Percentiles rank a stretch among this genome's conserved stretches.
Conservation (phyloP, 2,888 invertebrate genomes). For the Tipula helvola region DNA sequence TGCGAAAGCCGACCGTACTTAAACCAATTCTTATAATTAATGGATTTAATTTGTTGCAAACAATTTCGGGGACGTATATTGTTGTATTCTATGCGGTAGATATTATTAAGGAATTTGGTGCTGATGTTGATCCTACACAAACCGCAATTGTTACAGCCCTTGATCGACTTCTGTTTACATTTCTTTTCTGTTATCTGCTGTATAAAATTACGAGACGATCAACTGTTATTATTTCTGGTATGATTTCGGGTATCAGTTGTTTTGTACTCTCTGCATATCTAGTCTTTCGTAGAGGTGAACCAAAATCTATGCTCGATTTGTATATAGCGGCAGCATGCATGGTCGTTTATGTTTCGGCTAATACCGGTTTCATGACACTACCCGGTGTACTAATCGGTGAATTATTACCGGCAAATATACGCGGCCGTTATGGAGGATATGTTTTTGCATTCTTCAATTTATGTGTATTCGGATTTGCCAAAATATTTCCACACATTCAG, state of each 20-base stretch:
- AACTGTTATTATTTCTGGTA: conserved; percentile 53
- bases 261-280: conserved; percentile 44
- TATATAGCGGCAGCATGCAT: conserved; percentile 40
- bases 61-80: conserved; percentile 61
- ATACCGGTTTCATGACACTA: conserved; percentile 62
- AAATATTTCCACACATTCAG: conserved; percentile 53
- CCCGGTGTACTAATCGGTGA: conserved; percentile 67
- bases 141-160: conserved; percentile 59
- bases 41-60: conserved; percentile 58
- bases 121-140: conserved; percentile 37
- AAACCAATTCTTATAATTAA: conserved; percentile 63
- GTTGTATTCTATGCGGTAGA: conserved; percentile 70
- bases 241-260: conserved; percentile 52
- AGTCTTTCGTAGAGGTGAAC: conserved; percentile 28
- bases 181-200: conserved; percentile 53
- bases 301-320: conserved; percentile 25
- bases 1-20: conserved; percentile 45
- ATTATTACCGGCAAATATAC: conserved; percentile 56
- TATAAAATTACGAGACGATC: conserved; percentile 50
- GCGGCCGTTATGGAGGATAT: conserved; percentile 60
- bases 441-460: conserved; percentile 61
- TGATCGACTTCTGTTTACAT: conserved; percentile 49
- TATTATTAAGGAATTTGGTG: conserved; percentile 45
- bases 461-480: conserved; percentile 53
- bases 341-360: conserved; percentile 57